Evolutionary conservation across 2,113 vertebrate species (phyloP), one percentile per base, ranked within the genome.

Genomic region (Psephotus haematonotus): DNA sequence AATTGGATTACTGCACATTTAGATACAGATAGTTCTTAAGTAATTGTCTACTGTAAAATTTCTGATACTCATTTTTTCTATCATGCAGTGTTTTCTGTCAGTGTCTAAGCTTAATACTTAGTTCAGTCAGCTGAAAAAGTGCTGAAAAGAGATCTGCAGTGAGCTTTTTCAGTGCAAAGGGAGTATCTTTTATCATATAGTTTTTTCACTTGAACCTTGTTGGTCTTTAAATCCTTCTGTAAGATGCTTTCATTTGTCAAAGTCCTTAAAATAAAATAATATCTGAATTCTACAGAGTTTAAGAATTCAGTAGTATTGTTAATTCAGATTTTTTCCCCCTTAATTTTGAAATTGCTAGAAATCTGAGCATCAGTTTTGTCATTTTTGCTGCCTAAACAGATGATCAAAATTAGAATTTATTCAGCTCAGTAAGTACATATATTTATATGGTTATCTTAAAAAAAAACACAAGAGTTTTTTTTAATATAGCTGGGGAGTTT

Each of bases 1-100:
- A 99, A 99, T 99, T 98, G 96, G 97, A 99, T 99, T 99, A 99
- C 97, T 97, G 95, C 98, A 97, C 98, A 98, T 99, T 99, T 99
- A 99, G 98, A 98, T 99, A 98, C 93, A 98, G 98, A 98, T 98
- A 98, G 96, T 93, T 97, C 95, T 91, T 98, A 98, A 98, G 97
- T 98, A 98, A 98, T 98, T 98, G 97, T 88, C 92, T 82, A 82
- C 97, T 97, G 98, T 98, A 98, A 98, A 98, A 98, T 98, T 97
- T 98, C 90, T 97, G 91, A 96, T 95, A 92, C 63, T 97, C 31
- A 24, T 95, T 94, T 94, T 94, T 82, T 47, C 55, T 70, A 70
- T 97, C 96, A 91, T 88, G 65, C 68, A 93, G 82, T 92, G 57
- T 97, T 64, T 96, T 97, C 79, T 95, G 25, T 91, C 70, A 88